These are phyloP conservation scores for Notothenia rossii DNA, from an alignment of 2,113 vertebrate species.

Conservation along the genomic window DNA sequence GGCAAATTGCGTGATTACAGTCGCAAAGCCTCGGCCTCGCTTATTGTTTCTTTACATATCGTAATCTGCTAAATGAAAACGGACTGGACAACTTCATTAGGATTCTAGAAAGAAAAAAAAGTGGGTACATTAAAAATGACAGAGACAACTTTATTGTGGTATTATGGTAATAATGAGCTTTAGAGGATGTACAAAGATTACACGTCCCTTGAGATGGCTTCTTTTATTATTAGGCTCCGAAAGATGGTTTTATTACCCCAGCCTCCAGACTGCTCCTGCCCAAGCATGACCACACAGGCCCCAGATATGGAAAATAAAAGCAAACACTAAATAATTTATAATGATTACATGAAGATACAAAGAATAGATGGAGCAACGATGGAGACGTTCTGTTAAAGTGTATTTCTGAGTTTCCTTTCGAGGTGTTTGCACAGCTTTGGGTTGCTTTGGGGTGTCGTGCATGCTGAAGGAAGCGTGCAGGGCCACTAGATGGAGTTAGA, in stretches of 20 bases:
- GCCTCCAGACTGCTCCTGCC: slow-evolving; percentile 49
- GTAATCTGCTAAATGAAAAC: slow-evolving; percentile 86
- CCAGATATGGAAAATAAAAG: background rate
- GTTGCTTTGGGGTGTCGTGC: slow-evolving; percentile 5
- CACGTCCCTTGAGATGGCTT: slow-evolving; percentile 78
- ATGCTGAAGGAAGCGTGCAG: slow-evolving; percentile 64
- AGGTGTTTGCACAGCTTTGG: slow-evolving; percentile 1
- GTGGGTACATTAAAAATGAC: slow-evolving; percentile 82
- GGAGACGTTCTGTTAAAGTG: no score
- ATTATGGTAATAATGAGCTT: slow-evolving; percentile 85
- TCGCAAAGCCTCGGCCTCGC: slow-evolving; percentile 77
- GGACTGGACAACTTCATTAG: slow-evolving; percentile 82
- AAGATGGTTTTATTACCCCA: slow-evolving; percentile 71
- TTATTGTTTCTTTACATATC: slow-evolving; percentile 87
- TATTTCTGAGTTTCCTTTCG: background rate
- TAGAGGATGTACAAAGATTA: slow-evolving; percentile 83
- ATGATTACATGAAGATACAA: background rate
- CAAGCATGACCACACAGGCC: slow-evolving; percentile 23
- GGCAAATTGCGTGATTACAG: slow-evolving; percentile 86
- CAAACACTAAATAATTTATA: background rate
- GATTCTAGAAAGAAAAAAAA: slow-evolving; percentile 69
- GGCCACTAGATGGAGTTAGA: slow-evolving; percentile 88
- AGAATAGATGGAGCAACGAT: background rate
- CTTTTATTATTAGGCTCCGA: slow-evolving; percentile 74
- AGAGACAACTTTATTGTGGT: slow-evolving; percentile 86